A percentile compares a stretch with the other conserved stretches of the same genome.
Evolutionary conservation across 2,113 vertebrate genomes (phyloP).

Genomic region (Pitta sordida): DNA sequence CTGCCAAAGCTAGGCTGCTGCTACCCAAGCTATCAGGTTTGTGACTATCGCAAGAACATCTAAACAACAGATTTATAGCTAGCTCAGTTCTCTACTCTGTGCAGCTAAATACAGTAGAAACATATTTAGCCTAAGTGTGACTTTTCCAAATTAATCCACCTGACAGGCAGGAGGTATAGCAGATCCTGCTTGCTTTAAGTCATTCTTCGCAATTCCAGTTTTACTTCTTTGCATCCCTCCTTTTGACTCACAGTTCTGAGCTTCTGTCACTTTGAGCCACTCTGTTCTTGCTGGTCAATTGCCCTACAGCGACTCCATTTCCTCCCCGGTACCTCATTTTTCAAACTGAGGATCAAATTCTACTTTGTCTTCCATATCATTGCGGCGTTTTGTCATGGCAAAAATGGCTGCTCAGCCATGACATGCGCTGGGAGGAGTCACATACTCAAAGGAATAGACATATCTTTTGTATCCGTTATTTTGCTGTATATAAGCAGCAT

Average conservation of each 20-base stretch:
- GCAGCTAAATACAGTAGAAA: constrained; percentile 16
- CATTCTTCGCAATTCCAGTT: neutral
- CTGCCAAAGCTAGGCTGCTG: neutral
- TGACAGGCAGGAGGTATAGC: constrained; percentile 11
- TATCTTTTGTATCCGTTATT: neutral
- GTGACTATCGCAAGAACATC: constrained; percentile 4
- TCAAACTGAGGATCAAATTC: neutral
- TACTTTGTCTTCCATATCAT: neutral
- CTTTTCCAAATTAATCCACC: constrained; percentile 50
- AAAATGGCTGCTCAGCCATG: neutral
- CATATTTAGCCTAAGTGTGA: constrained; percentile 35
- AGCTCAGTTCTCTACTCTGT: neutral
- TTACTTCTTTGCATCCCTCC: neutral
- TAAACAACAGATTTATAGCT: constrained; percentile 42
- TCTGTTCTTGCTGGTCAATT: neutral
- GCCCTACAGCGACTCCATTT: neutral
- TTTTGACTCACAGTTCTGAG: neutral
- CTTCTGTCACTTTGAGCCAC: neutral
- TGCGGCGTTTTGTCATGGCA: neutral
- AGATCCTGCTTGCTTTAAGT: neutral
- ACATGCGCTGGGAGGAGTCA: accelerated
- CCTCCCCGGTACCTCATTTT: neutral
- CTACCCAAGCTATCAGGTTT: neutral
- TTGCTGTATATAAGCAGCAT: neutral
- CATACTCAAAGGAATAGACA: accelerated